phyloP scores from a whole-genome alignment of 2,797 vertebrate species.

The Adelosebastes latens region DNA sequence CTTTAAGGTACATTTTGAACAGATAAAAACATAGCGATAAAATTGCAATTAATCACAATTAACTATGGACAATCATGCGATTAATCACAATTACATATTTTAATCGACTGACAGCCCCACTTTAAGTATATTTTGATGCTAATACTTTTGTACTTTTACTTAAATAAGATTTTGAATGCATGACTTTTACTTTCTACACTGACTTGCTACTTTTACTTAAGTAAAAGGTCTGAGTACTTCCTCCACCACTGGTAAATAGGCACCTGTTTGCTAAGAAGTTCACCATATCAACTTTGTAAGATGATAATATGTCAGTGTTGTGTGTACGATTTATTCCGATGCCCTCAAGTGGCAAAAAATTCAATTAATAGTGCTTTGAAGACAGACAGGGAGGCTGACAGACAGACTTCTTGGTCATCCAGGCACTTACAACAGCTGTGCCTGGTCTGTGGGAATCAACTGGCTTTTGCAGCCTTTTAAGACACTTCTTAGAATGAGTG shows the following conservation, averaged over 20 bases:
- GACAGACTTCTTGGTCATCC: slow-evolving; percentile 20
- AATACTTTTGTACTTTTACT: no score
- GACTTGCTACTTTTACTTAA: no score
- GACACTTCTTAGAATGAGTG: slow-evolving; percentile 46
- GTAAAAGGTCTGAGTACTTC: no score
- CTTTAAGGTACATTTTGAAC: no score
- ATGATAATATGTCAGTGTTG: background rate
- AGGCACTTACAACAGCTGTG: slow-evolving; percentile 43
- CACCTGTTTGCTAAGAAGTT: background rate
- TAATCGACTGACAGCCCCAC: no score
- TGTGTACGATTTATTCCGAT: background rate
- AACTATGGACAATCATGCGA: accelerated
- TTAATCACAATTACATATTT: no score
- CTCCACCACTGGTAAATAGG: background rate
- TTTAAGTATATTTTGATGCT: no score
- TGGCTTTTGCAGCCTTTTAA: slow-evolving; percentile 37
- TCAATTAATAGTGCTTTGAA: slow-evolving; percentile 1
- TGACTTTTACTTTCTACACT: no score
- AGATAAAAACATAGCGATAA: no score
- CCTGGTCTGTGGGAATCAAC: slow-evolving; percentile 31
- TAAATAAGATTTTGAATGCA: no score
- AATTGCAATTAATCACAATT: accelerated
- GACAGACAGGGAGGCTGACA: background rate
- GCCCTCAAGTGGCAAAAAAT: background rate
- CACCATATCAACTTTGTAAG: background rate